Conservation (phyloP, 2,113 vertebrate species). For the Atherinomorus stipes region DNA sequence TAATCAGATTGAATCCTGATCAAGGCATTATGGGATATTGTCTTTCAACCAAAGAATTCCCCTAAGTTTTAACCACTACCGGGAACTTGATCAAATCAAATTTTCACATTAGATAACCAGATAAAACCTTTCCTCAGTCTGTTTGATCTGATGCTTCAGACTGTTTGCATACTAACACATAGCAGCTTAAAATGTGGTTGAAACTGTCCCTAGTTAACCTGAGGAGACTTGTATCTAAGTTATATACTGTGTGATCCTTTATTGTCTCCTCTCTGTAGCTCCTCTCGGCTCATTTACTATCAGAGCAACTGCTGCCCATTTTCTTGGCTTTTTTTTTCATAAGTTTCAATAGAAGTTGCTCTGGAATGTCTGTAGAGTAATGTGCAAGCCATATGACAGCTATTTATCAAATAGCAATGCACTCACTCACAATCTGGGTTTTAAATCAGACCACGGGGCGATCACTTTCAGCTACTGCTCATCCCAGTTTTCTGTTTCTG, state of each 20-base stretch:
- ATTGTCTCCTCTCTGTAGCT: slow-evolving; percentile 37
- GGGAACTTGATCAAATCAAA: too few species aligned
- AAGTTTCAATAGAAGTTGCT: slow-evolving; percentile 11
- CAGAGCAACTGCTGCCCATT: slow-evolving; percentile 40
- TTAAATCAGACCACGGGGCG: slow-evolving; percentile 52
- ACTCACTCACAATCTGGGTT: slow-evolving; percentile 53
- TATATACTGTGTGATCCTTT: slow-evolving; percentile 22
- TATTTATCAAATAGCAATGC: slow-evolving; percentile 56
- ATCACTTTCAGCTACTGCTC: slow-evolving; percentile 38
- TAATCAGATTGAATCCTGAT: neutral
- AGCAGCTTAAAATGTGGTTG: neutral
- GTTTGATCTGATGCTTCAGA: too few species aligned
- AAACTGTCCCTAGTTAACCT: slow-evolving; percentile 10
- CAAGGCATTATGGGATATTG: too few species aligned
- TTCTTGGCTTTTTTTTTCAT: slow-evolving; percentile 52
- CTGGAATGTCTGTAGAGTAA: slow-evolving; percentile 60
- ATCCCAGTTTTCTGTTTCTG: slow-evolving; percentile 18
- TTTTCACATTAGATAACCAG: too few species aligned
- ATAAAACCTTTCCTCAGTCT: too few species aligned
- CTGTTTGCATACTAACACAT: neutral
- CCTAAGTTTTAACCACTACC: too few species aligned
- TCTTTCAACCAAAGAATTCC: too few species aligned
- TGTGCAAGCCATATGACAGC: slow-evolving; percentile 68
- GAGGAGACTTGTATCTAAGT: slow-evolving; percentile 20
- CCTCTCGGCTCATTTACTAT: slow-evolving; percentile 47